Conservation (phyloP, 2,797 vertebrate species). For the Cichlasoma orientale region DNA sequence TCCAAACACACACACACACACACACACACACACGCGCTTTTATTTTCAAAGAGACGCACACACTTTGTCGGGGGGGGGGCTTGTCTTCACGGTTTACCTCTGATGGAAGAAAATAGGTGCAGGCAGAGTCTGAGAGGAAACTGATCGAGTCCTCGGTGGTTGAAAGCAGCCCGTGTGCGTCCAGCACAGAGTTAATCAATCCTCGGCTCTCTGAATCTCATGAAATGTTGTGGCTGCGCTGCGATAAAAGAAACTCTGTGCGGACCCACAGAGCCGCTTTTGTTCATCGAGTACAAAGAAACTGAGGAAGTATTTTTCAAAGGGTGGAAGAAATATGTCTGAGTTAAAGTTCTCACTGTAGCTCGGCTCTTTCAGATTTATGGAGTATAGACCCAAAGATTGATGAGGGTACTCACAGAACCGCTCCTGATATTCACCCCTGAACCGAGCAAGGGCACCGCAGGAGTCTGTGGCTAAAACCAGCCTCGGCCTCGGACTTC, state of each 20-base stretch:
- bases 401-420: no score
- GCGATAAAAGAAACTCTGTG: constrained; percentile 35
- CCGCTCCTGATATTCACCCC: background rate
- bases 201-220: constrained; percentile 11
- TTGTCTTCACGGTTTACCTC: constrained; percentile 2
- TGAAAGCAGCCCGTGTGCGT: background rate
- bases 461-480: background rate
- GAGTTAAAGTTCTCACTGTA: background rate
- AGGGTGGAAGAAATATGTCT: background rate
- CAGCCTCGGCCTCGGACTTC: background rate
- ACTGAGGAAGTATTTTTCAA: background rate
- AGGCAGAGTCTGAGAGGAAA: background rate
- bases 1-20: constrained; percentile 23
- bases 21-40: constrained; percentile 26
- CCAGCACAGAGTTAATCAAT: background rate
- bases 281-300: constrained; percentile 33
- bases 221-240: background rate
- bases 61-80: background rate
- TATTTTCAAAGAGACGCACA: constrained; percentile 8
- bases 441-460: background rate
- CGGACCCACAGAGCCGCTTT: constrained; percentile 40
- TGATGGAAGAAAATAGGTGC: constrained; percentile 14
- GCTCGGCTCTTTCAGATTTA: background rate
- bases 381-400: no score
- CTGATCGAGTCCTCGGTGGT: background rate